These are phyloP conservation scores for Thymallus thymallus DNA, from an alignment of 2,113 vertebrate species.

Conservation along the genomic window DNA sequence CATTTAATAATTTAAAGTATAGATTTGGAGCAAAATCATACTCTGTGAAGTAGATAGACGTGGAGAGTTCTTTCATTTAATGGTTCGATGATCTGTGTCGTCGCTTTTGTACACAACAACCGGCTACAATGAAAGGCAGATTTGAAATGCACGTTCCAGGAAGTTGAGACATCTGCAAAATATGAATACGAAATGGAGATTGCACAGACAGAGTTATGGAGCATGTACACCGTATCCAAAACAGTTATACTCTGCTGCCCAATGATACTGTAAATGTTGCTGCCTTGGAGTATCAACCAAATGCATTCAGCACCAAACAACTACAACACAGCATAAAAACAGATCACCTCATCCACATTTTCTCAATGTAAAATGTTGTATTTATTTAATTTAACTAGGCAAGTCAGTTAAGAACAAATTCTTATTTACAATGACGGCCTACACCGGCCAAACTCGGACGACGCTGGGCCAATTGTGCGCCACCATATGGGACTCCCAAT, in stretches of 20 bases:
- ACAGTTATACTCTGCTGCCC: constrained; percentile 29
- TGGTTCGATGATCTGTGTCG: constrained; percentile 59
- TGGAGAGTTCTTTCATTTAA: constrained; percentile 60
- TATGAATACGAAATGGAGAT: constrained; percentile 52
- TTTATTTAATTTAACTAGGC: too few species aligned
- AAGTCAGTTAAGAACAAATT: too few species aligned
- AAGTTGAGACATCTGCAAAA: constrained; percentile 40
- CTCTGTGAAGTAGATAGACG: constrained; percentile 59
- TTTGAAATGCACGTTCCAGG: constrained; percentile 36
- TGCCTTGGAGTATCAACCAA: too few species aligned
- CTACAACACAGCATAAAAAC: constrained; percentile 41
- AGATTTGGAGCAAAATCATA: constrained; percentile 69
- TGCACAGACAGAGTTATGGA: constrained; percentile 34
- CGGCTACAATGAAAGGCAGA: constrained; percentile 34
- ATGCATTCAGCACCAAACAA: constrained; percentile 50
- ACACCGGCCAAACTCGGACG: too few species aligned
- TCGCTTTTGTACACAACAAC: constrained; percentile 47
- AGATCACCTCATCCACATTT: constrained; percentile 50
- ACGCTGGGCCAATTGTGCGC: too few species aligned
- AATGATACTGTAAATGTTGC: too few species aligned
- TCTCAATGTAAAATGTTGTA: constrained; percentile 16
- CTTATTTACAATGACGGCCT: too few species aligned
- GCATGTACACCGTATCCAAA: background rate
- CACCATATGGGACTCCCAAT: too few species aligned
- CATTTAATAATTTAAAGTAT: constrained; percentile 74